These are phyloP conservation scores for Chondrosia reniformis DNA, from an alignment of 37 sponge, comb jelly and placozoan genomes.

Conservation along the genomic window DNA sequence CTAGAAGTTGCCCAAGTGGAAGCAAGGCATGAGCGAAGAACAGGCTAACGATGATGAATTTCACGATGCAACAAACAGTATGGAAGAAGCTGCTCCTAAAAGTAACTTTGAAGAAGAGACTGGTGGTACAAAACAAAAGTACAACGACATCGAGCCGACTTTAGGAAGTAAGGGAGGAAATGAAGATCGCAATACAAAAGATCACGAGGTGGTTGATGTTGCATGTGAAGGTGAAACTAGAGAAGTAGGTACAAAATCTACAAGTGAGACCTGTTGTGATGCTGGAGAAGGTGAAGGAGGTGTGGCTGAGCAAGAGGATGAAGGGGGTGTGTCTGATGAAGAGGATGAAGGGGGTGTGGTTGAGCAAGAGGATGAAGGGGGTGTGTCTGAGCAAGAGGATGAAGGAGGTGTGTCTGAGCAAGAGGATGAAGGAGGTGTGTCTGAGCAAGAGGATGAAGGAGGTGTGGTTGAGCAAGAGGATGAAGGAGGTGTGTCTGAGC, in stretches of 20 bases:
- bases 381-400: neutral
- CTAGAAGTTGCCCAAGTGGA: too few species aligned
- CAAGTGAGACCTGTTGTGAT: neutral
- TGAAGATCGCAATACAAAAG: neutral
- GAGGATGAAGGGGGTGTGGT: conserved; percentile 2
- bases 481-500: conserved; percentile 17
- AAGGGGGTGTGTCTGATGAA: conserved; percentile 1
- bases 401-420: neutral
- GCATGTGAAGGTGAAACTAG: neutral
- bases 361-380: neutral
- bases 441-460: neutral
- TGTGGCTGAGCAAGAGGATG: neutral
- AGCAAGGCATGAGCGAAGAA: neutral
- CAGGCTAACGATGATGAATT: neutral
- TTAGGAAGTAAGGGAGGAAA: neutral
- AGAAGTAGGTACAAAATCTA: neutral
- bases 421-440: neutral
- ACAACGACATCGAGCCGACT: neutral
- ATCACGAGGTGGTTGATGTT: neutral
- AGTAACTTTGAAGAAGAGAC: too few species aligned
- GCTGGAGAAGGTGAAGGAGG: neutral
- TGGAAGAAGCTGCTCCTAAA: too few species aligned
- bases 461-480: conserved; percentile 18
- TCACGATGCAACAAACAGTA: neutral
- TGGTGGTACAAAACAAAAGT: neutral